Evolutionary conservation across 2,888 invertebrate genomes (phyloP), one percentile per base, ranked within the genome.

Genomic region (Rotaria sp.): DNA sequence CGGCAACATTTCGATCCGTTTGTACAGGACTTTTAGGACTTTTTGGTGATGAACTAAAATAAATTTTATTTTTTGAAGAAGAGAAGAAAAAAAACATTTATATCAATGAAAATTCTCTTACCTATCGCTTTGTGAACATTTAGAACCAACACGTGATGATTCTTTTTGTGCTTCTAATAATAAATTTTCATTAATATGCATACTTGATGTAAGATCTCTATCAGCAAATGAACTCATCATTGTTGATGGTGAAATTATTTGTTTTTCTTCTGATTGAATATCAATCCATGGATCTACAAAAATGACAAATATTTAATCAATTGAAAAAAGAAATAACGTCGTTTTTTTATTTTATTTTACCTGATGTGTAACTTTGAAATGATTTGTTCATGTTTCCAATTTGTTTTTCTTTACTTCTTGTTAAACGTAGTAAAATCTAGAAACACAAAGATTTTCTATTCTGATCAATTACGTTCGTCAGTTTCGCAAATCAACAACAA

Each of bases 101-200:
- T 74, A 74, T 11, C 7, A 15, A n/a, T 74, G 7, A 38, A 21
- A 35, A 11, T 38, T 35, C 0, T 26, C 15, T 13, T 80, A 80
- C 80, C 35, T 41, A 24, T 80, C 80, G 45, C 80, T 80, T n/a
- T n/a, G 26, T 80, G 80, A 80, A 80, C 45, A 15, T 45, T 80
- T 80, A 1, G 45, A 41, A 13, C 45, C 5, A 45, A 41, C 80
- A 45, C 41, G 45, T 45, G 45, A 80, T 80, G 80, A 80, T n/a
- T 80, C 80, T 45, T 80, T 80, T 45, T 80, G 80, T 80, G 80
- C 80, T 45, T 80, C 80, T 45, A 80, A 45, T 45, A 80, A 80
- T 15, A 80, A 45, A n/a, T 45, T 35, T 35, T 80, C 80, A 45
- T 80, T 80, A 45, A 80, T 80, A n/a, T 26, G 45, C 26, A 80